A percentile compares a stretch with the other conserved stretches of the same genome.
Evolutionary conservation across 37 sponge, comb jelly and placozoan species (phyloP).

Genomic region (Theonella swinhoei): DNA sequence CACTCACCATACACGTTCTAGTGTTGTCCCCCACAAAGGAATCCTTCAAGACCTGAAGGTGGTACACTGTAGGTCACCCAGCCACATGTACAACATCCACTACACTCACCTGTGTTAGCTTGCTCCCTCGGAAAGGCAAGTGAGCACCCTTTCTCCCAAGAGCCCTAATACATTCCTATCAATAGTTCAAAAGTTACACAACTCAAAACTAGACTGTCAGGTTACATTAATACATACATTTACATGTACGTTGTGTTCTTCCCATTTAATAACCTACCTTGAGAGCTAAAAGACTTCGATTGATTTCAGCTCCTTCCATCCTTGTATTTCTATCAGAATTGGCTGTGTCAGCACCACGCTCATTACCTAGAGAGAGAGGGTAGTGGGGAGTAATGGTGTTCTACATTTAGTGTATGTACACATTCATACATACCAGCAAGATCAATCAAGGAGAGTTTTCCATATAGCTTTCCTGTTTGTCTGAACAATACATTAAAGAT

Average conservation of each 20-base stretch:
- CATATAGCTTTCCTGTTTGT: constrained; percentile 36
- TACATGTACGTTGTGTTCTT: too few relatives aligned
- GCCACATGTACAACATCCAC: background rate
- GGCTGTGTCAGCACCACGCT: constrained; percentile 97
- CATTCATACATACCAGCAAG: constrained; percentile 74
- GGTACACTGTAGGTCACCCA: background rate
- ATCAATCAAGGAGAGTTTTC: constrained; percentile 98
- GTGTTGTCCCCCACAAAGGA: constrained; percentile 96
- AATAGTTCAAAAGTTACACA: too few relatives aligned
- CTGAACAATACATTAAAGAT: constrained; percentile 7
- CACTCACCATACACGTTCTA: constrained; percentile 95
- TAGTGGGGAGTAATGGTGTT: background rate
- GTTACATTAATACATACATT: background rate
- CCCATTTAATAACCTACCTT: constrained; percentile 69
- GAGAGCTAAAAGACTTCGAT: constrained; percentile 94
- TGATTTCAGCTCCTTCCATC: constrained; percentile 99
- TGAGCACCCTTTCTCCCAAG: constrained; percentile 91
- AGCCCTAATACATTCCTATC: constrained; percentile 97
- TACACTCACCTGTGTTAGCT: constrained; percentile 83
- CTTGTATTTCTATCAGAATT: constrained; percentile 91
- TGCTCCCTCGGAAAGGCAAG: constrained; percentile 96
- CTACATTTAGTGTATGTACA: background rate
- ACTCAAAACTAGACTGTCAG: too few relatives aligned
- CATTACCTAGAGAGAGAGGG: constrained; percentile 62
- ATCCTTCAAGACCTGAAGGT: constrained; percentile 86